Base-by-base conservation (phyloP, 2,888 invertebrate genomes). In the Drosophila ustulata region DNA sequence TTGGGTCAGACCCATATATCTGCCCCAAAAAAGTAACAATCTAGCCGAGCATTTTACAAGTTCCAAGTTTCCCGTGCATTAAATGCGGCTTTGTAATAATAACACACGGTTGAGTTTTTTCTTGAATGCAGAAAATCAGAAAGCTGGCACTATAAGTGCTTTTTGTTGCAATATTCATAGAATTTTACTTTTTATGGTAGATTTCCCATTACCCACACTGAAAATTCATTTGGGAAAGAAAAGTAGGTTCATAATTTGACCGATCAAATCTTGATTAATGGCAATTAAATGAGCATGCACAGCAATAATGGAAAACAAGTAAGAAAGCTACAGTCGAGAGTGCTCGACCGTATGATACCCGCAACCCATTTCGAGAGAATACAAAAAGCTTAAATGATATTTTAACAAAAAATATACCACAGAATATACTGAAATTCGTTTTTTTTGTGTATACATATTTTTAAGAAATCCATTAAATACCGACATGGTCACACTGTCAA, bases 261-360 rank as follows among this genome's bases (percentile, higher is more conserved):
- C 51, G 69, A 65, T 75, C 49, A 70, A 61, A 66, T 64, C 66
- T 57, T 78, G 78, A 78, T 78, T 75, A 66, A 78, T 75, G 64
- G 34, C 34, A 66, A 66, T 78, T 64, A 55, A 72, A 63, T 58
- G 49, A 55, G 58, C 58, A 55, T 74, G 59, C 43, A 51, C 46
- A 64, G 45, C 39, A 68, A 51, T 66, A 62, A 65, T 59, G 5
- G 45, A 53, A 50, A 66, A n/a, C n/a, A n/a, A n/a, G n/a, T n/a
- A n/a, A n/a, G n/a, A n/a, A n/a, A n/a, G n/a, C n/a, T n/a, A n/a
- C n/a, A n/a, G n/a, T n/a, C n/a, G n/a, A n/a, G n/a, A n/a, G n/a
- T n/a, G n/a, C n/a, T n/a, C n/a, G n/a, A n/a, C n/a, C n/a, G n/a
- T n/a, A n/a, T n/a, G n/a, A n/a, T n/a, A n/a, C n/a, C n/a, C n/a